Evolutionary conservation across 2,797 vertebrate genomes (phyloP).

Genomic region (Garrulus glandarius): DNA sequence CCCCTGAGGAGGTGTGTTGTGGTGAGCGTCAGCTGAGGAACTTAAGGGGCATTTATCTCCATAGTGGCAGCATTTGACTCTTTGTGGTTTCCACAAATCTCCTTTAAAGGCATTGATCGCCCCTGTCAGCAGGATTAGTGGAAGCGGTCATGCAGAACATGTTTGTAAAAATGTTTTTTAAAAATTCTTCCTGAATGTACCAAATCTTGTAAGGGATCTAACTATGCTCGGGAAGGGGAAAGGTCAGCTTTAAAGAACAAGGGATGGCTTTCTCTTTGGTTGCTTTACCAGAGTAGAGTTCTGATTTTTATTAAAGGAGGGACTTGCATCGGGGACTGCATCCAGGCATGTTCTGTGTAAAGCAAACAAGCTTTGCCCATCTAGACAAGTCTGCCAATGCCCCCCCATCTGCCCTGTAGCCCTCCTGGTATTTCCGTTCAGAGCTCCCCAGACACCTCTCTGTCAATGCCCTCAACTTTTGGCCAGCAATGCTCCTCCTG

Average conservation of each 20-base stretch:
- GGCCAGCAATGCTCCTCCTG: neutral
- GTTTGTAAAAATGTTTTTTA: slow-evolving; percentile 68
- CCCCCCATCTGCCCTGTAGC: neutral
- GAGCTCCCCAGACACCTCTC: neutral
- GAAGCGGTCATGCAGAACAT: slow-evolving; percentile 72
- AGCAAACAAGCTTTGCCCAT: neutral
- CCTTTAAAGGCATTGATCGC: slow-evolving; percentile 80
- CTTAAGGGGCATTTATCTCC: slow-evolving; percentile 79
- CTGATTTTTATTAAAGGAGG: slow-evolving; percentile 20
- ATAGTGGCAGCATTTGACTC: slow-evolving; percentile 77
- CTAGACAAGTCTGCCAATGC: neutral
- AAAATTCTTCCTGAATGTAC: slow-evolving; percentile 43
- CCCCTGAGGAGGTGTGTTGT: slow-evolving; percentile 71
- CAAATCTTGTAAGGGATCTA: slow-evolving; percentile 54
- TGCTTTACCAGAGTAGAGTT: neutral
- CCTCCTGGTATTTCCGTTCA: neutral
- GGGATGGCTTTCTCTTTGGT: slow-evolving; percentile 18
- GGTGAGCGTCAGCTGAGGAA: slow-evolving; percentile 70
- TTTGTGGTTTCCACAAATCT: slow-evolving; percentile 81
- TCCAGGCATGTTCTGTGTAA: neutral
- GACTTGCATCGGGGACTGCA: neutral
- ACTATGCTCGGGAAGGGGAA: neutral
- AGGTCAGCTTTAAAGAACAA: slow-evolving; percentile 56
- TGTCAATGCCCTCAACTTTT: neutral
- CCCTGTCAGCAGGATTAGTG: slow-evolving; percentile 70